Conservation (phyloP, 1,140 invertebrate genomes). For the Drosophila nigromelanica region DNA sequence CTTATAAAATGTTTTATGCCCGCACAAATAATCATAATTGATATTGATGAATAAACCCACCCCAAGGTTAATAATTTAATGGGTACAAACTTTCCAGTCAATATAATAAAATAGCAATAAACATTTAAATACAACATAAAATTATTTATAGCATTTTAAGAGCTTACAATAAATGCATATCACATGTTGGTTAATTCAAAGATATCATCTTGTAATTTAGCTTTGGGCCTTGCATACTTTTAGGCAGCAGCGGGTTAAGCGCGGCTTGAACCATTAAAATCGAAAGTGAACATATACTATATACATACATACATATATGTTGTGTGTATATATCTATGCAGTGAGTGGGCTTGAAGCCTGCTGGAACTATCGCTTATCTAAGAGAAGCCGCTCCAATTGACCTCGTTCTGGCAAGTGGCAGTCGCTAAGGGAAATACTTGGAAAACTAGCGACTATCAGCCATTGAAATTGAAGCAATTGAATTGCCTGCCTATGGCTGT, state of each 20-base stretch:
- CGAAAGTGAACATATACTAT: no score
- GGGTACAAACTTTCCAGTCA: no score
- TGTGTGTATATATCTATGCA: not conserved
- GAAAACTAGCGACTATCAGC: not conserved
- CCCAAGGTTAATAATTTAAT: no score
- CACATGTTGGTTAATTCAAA: no score
- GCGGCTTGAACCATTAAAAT: constrained; percentile 14
- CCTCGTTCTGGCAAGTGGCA: not conserved
- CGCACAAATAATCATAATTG: no score
- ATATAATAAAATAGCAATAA: not conserved
- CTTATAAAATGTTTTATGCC: no score
- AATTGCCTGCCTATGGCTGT: constrained; percentile 51
- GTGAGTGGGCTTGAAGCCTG: not conserved
- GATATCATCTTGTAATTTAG: not conserved
- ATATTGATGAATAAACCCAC: no score
- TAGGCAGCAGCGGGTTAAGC: constrained; percentile 43
- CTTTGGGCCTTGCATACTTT: constrained; percentile 60
- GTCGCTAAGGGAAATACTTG: not conserved
- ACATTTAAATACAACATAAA: not conserved
- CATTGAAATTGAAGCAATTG: constrained; percentile 35
- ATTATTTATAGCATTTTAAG: not conserved
- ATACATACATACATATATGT: not conserved
- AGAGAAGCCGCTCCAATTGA: constrained; percentile 16
- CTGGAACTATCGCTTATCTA: constrained; percentile 3
- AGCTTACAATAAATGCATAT: no score